Base-by-base conservation (phyloP, 2,888 invertebrate species). In the Amitus sp. region DNA sequence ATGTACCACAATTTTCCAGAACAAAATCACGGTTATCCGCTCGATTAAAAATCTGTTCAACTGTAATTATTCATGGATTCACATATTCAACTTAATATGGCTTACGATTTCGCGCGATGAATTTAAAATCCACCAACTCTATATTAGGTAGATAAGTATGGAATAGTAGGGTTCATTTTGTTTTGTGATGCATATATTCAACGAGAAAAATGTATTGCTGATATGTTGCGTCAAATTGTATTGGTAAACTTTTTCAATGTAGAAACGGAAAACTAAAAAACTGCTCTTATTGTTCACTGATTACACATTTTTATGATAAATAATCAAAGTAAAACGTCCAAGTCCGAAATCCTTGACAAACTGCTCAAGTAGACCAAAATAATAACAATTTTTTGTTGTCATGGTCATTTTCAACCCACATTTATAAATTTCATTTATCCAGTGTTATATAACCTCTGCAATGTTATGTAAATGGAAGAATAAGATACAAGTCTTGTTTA, bases 381-480 rank as follows among this genome's bases (percentile, higher is more conserved):
- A 42, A 42, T n/a, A 9, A 20, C 20, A 18, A 42, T 42, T 42
- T 42, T 42, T 42, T 10, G 20, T 42, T 42, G 2, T 9, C 15
- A 17, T n/a, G 4, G 39, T 17, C 15, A n/a, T 9, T 42, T 20
- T 18, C 42, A 20, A 42, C 42, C 42, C 20, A 42, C 42, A 18
- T 18, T n/a, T n/a, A n/a, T 42, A 20, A 20, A 46, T 19, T 64
- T 60, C 53, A 47, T 50, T 30, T 55, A 42, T 23, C 47, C 42
- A 47, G 40, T 27, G 30, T 64, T 64, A 64, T 50, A 30, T 57
- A 64, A 64, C 56, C 47, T 30, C 19, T 45, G 37, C 55, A 28
- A 55, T 52, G 59, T 64, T 64, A 64, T 60, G 60, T 64, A 64
- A 64, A 60, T 57, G 53, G 37, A 46, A 59, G 52, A 62, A 27